Evolutionary conservation across 2,888 invertebrate genomes (phyloP).

Genomic region (Sepiola atlantica): DNA sequence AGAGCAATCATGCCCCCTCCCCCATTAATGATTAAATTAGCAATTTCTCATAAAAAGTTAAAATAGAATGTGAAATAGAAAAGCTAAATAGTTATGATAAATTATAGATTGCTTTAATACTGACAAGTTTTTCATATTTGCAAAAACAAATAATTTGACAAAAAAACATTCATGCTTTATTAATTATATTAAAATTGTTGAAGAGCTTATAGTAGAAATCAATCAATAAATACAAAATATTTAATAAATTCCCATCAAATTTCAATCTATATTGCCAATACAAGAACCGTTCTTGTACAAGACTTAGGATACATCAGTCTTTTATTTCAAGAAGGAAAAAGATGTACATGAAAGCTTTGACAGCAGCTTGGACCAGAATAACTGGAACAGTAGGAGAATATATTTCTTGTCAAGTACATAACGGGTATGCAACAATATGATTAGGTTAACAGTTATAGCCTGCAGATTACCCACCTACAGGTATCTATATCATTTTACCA

Average conservation of each 20-base stretch:
- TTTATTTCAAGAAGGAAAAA: neutral
- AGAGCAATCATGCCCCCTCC: no score
- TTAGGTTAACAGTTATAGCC: constrained; percentile 19
- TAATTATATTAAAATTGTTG: neutral
- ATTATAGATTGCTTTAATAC: neutral
- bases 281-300: neutral
- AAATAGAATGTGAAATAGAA: neutral
- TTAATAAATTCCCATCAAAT: neutral
- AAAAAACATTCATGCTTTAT: neutral
- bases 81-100: neutral
- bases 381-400: neutral
- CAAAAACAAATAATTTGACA: neutral
- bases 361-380: neutral
- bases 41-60: neutral
- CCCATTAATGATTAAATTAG: neutral
- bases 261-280: neutral
- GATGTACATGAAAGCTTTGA: neutral
- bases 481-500: constrained; percentile 18
- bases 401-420: constrained; percentile 32
- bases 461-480: neutral
- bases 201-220: neutral
- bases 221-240: neutral
- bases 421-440: constrained; percentile 32
- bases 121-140: neutral
- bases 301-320: neutral